Evolutionary conservation across 2,797 vertebrate species (phyloP).

Genomic region (Melopsittacus undulatus): DNA sequence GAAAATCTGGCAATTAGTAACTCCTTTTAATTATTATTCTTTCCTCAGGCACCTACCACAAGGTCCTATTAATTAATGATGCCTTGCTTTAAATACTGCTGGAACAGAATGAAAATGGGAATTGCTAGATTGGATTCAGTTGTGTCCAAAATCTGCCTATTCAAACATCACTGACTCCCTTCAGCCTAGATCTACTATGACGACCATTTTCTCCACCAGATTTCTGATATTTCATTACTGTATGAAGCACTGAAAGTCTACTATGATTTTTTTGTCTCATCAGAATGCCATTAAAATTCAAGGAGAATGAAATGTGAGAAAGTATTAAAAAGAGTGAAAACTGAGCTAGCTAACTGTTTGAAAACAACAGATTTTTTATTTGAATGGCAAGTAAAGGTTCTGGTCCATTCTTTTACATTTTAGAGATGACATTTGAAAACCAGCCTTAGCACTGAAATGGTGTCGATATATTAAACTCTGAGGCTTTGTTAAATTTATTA

Average conservation of each 20-base stretch:
- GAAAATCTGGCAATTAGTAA: background rate
- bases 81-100: background rate
- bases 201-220: background rate
- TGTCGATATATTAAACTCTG: background rate
- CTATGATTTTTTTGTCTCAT: background rate
- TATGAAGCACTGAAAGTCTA: background rate
- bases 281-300: slow-evolving; percentile 31
- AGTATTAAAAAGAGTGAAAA: background rate
- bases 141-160: background rate
- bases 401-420: background rate
- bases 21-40: background rate
- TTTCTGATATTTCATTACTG: background rate
- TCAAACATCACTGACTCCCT: background rate
- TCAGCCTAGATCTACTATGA: background rate
- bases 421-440: background rate
- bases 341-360: background rate
- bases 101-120: background rate
- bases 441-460: background rate
- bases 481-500: slow-evolving; percentile 13
- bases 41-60: background rate
- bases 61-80: slow-evolving; percentile 19
- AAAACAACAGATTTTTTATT: slow-evolving; percentile 34
- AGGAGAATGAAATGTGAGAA: slow-evolving; percentile 4
- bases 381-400: background rate
- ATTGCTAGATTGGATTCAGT: background rate